Evolutionary conservation across 2,888 invertebrate genomes (phyloP), one percentile per base, ranked within the genome.

Genomic region (Lagria hirta): DNA sequence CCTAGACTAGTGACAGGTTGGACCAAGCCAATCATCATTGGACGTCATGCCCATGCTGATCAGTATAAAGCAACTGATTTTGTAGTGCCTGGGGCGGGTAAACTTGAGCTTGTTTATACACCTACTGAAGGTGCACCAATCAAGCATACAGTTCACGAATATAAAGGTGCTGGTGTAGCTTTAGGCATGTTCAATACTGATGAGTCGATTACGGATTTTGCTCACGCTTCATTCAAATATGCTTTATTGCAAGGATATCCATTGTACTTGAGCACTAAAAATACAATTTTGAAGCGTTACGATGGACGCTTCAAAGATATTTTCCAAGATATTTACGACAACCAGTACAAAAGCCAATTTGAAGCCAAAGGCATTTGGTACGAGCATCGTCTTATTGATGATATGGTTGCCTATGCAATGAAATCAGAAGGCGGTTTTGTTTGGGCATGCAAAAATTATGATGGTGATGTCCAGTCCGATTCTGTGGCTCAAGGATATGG

Each of bases 391-490:
- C 76, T 99, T 36, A 99, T 99, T 65, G 98, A 99, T 69, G 98
- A 99, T 65, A 98, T 98, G 98, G 97, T 98, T 7, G 98, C 98
- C 2, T 95, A 96, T 65, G 86, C 88, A 17, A 91, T 98, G 90
- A 98, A 98, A 72, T 91, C 93, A 0, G 93, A 95, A 61, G 99
- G 99, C 55, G 98, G 98, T 23, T 99, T 98, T 71, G 96, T 99
- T 0, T 99, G 98, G 98, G 96, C 98, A 4, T 99, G 98, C 73
- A 99, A 99, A 72, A 99, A 99, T 73, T 99, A 99, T 69, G 98
- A 99, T 66, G 98, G 98, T 23, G 98, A 99, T 73, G 98, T 99
- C 0, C 98, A 99, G 72, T 96, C 95, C 0, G 98, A 99, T 72
- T 91, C 95, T 1, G 92, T 99, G 15, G 98, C 98, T 45, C 98